Evolutionary conservation across 2,797 vertebrate species (phyloP), one percentile per base, ranked within the genome.

Genomic region (Notolabrus celidotus): DNA sequence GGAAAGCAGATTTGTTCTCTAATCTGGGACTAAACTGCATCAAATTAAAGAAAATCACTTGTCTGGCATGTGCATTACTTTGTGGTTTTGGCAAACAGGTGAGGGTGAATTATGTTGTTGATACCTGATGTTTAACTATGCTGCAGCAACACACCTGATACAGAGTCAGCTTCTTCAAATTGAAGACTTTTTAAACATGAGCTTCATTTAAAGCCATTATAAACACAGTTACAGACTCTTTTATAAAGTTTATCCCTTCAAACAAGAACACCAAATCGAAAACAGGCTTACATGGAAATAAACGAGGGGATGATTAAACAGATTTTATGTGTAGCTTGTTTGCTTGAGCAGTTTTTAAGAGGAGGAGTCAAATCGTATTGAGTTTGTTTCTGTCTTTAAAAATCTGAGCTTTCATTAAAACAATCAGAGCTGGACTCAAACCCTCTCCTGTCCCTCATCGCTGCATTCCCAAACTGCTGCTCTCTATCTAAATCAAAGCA

Each of bases 401-500:
- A 38, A 52, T 51, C 49, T 67, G 66, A 67, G 70, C 74, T 65
- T 42, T 88, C 59, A 79, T 85, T 85, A 80, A 71, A 71, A 60
- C 66, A 76, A 84, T 81, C 69, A 64, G 67, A 55, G 42, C 73
- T 69, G 14, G 52, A 70, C 38, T 70, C 11, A 2, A 76, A 71
- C 52, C 27, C 49, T 59, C 60, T 61, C 33, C 16, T 41, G 33
- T 67, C 64, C 55, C 60, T 80, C 1, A 17, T 29, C 42, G 60
- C 64, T 38, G 45, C 63, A 65, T 83, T 84, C 86, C 79, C 83
- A 86, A 89, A 82, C 81, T 83, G 76, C 83, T 75, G 79, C 78
- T 60, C 71, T 89, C 82, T 71, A 71, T 89, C 86, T 68, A 77
- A 92, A 89, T 93, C 89, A 93, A 92, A 93, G 91, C 66, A 51